Base-by-base conservation (phyloP, 2,888 invertebrate species). In the Drosophila borborema region DNA sequence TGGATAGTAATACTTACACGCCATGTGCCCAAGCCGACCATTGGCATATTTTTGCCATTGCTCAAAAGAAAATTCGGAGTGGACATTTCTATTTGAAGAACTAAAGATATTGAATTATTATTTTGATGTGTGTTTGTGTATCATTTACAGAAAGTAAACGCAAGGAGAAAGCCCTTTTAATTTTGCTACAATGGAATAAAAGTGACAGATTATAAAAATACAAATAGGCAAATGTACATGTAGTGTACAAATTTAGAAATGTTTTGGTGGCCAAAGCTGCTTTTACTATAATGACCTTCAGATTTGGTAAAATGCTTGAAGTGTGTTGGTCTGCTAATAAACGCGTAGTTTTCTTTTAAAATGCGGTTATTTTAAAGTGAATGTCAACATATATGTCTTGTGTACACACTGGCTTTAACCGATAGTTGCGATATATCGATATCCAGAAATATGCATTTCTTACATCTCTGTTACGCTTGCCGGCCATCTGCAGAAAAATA, bases 1-100 rank as follows among this genome's bases (percentile, higher is more conserved):
- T n/a, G 49, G 16, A 23, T 16, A 16, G 38, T 84, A 16, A 54
- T 84, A 94, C 94, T 93, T 94, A 96, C 96, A 93, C 96, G 95
- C 96, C 96, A 97, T 5, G 97, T 97, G 20, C 97, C 97, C n/a
- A 97, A 93, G 2, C 96, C 97, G 5, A 97, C 91, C 49, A 95
- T 94, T 0, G 97, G 97, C 81, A 96, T 94, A 74, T 94, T 94
- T 36, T 91, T 76, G 0, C 95, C 96, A 89, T 95, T 96, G 81
- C 94, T 94, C n/a, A 97, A 94, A 58, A 94, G 94, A 0, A 96
- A 92, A 77, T 91, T 93, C 4, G 95, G 95, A 43, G 94, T 93
- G 18, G 79, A 68, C 89, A 91, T 91, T 49, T 56, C 55, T 56
- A 20, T 45, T 16, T n/a, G 16, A 31, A 43, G 20, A n/a, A 48